phyloP scores from a whole-genome alignment of 2,113 vertebrate species.

The Semicossyphus pulcher region DNA sequence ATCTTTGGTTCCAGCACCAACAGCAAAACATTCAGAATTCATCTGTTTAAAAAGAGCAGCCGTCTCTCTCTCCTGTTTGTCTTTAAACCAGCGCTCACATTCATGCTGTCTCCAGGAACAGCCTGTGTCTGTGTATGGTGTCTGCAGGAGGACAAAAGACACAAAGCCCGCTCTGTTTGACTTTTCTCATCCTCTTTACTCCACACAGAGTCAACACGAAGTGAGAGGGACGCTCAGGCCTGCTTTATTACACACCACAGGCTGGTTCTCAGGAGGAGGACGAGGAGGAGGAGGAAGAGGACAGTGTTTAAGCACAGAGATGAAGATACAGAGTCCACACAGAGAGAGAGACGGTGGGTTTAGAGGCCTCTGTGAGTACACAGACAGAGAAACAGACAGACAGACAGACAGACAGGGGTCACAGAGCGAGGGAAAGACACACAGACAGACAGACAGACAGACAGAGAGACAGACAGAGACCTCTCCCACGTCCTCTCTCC shows the following conservation, averaged over 20 bases:
- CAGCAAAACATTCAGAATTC: no score
- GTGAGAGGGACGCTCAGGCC: conserved; percentile 24
- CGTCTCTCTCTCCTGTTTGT: not conserved
- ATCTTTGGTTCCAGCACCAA: no score
- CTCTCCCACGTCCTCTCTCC: conserved; percentile 49
- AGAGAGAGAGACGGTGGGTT: no score
- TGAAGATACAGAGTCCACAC: no score
- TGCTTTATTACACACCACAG: conserved; percentile 60
- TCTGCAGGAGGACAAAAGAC: conserved; percentile 61
- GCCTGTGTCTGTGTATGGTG: conserved; percentile 45
- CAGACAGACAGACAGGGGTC: conserved; percentile 49
- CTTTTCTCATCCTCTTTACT: conserved; percentile 74
- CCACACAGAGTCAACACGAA: conserved; percentile 70
- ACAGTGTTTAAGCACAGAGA: no score
- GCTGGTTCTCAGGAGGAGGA: conserved; percentile 35
- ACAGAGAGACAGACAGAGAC: conserved; percentile 34
- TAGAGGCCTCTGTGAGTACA: no score
- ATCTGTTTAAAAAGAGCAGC: no score
- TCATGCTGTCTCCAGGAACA: conserved; percentile 39
- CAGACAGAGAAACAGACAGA: not conserved
- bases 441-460: conserved; percentile 8
- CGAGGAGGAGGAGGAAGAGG: no score
- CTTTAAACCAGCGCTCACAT: not conserved
- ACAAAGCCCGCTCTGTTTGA: conserved; percentile 70
- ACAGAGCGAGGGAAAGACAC: conserved; percentile 14